Evolutionary conservation across 2,113 vertebrate genomes (phyloP).

Genomic region (Arothron firmamentum): DNA sequence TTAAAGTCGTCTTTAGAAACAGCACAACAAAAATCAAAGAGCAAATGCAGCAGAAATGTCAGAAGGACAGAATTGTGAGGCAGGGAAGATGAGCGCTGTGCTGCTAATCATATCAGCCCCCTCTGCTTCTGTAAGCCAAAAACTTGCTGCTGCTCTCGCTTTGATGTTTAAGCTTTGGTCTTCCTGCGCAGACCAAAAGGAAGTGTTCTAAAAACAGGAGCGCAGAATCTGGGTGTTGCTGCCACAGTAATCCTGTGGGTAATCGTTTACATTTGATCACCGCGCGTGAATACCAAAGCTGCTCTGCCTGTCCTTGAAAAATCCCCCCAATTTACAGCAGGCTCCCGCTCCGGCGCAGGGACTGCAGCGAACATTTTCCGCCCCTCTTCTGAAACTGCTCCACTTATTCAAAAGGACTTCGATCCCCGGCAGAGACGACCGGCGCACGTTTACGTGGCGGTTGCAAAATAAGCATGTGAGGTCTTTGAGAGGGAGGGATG

Average conservation of each 20-base stretch:
- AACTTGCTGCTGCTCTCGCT: slow-evolving; percentile 36
- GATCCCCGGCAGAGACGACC: slow-evolving; percentile 24
- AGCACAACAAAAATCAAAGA: slow-evolving; percentile 12
- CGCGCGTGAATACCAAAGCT: slow-evolving; percentile 56
- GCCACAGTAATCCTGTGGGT: slow-evolving; percentile 51
- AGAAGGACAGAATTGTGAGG: slow-evolving; percentile 27
- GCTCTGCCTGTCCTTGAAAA: slow-evolving; percentile 56
- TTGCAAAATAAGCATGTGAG: not conserved
- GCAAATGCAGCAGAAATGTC: slow-evolving; percentile 17
- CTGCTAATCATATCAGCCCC: slow-evolving; percentile 32
- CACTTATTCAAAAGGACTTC: slow-evolving; percentile 30
- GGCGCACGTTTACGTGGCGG: slow-evolving; percentile 11
- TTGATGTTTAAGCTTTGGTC: slow-evolving; percentile 46
- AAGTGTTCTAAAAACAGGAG: slow-evolving; percentile 35
- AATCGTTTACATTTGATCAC: slow-evolving; percentile 60
- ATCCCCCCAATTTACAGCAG: slow-evolving; percentile 29
- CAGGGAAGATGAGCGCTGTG: slow-evolving; percentile 29
- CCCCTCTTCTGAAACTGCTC: slow-evolving; percentile 23
- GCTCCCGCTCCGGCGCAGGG: slow-evolving; percentile 5
- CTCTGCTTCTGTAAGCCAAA: slow-evolving; percentile 33
- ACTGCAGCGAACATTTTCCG: slow-evolving; percentile 23
- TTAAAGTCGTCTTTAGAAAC: not conserved
- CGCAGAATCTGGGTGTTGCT: slow-evolving; percentile 32
- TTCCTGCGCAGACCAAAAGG: slow-evolving; percentile 11
- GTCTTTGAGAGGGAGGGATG: slow-evolving; percentile 1